Evolutionary conservation across 2,888 invertebrate species (phyloP).

Genomic region (Agrochola circellaris): DNA sequence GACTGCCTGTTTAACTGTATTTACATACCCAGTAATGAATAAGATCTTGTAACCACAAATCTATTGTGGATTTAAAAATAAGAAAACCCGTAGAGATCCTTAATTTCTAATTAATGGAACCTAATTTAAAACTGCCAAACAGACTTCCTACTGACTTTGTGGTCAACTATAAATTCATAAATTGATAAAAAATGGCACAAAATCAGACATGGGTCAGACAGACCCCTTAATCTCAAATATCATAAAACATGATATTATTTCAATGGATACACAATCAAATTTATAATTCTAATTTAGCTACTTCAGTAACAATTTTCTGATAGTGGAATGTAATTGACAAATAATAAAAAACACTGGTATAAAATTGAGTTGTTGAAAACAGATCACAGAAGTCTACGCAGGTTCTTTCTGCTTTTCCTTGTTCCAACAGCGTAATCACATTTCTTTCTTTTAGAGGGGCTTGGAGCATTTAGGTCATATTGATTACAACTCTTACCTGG

Average conservation of each 20-base stretch:
- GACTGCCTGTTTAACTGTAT: constrained; percentile 26
- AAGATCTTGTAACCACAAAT: constrained; percentile 43
- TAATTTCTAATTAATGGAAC: constrained; percentile 45
- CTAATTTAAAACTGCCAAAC: constrained; percentile 61
- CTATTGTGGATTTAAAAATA: constrained; percentile 32
- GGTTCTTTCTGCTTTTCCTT: constrained; percentile 85
- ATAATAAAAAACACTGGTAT: constrained; percentile 76
- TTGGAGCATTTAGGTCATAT: constrained; percentile 86
- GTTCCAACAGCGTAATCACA: constrained; percentile 81
- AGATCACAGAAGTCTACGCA: constrained; percentile 83
- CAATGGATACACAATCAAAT: constrained; percentile 48
- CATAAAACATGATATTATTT: constrained; percentile 54
- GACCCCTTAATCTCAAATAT: constrained; percentile 70
- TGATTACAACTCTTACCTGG: constrained; percentile 84
- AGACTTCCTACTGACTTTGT: constrained; percentile 52
- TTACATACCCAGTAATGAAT: constrained; percentile 12
- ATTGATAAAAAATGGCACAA: constrained; percentile 69
- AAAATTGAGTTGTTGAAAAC: constrained; percentile 56
- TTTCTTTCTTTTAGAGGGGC: constrained; percentile 88
- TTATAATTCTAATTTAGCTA: constrained; percentile 61
- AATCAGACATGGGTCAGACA: constrained; percentile 69
- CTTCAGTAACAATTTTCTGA: constrained; percentile 60
- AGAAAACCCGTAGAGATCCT: constrained; percentile 57
- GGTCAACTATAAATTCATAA: constrained; percentile 57
- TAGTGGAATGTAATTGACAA: constrained; percentile 79